Base-by-base conservation (phyloP, 2,113 vertebrate species). In the Sylvietta virens region DNA sequence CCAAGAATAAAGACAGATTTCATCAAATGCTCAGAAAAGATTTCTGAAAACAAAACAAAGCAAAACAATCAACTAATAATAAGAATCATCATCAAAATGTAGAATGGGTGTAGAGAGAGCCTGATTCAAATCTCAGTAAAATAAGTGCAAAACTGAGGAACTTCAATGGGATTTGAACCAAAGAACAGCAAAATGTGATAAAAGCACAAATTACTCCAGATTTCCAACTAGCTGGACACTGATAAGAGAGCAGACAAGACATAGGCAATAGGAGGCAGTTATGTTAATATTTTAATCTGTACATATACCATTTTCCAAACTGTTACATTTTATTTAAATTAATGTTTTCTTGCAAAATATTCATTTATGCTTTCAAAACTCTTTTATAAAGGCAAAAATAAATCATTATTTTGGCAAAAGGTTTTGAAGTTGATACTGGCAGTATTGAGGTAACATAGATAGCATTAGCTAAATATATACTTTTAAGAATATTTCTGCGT, bases 361-460 rank as follows among this genome's bases (percentile, higher is more conserved):
- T 98, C 84, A 97, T 98, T 98, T 97, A 96, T 91, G 90, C 98
- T 95, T 97, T 96, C 95, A 98, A 98, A 97, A 97, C 95, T 94
- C 93, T 89, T 88, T 98, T 96, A 98, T 96, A 98, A 98, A 98
- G 98, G 98, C 98, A 99, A 99, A 99, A 99, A 99, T 99, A 98
- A 98, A 99, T 97, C 97, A 94, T 98, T 97, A 97, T 98, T 98
- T 99, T 99, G 98, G 98, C 99, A 99, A 99, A 98, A 98, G 97
- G 97, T 98, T 98, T 98, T 97, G 94, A 98, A 98, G 96, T 97
- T 58, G 97, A 98, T 96, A 97, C 98, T 98, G 99, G 99, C 99
- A 99, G 98, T 99, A 98, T 94, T 98, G 98, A 97, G 98, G 98
- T 98, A 98, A 98, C 98, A 98, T 97, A 98, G 98, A 98, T 74